Evolutionary conservation across 2,888 invertebrate genomes (phyloP), one percentile per base, ranked within the genome.

Genomic region (Rhyacophila evoluta): DNA sequence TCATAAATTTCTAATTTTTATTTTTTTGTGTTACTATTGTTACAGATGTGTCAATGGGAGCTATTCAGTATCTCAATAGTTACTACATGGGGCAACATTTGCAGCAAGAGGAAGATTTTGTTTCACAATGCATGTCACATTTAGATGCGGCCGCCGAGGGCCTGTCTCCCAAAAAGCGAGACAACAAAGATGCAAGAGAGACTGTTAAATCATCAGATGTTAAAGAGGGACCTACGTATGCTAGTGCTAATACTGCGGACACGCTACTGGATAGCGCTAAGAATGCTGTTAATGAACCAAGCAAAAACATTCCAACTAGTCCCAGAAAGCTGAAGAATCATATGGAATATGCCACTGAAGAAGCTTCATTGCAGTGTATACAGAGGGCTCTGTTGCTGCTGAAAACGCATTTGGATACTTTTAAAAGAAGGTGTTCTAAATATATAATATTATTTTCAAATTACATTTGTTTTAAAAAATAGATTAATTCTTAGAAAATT

Each of bases 31-130:
- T n/a, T n/a, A n/a, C n/a, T n/a, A n/a, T 81, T 84, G 29, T 19
- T 84, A 0, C 84, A 87, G 97, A 98, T 85, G 98, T 98, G 1
- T 97, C 97, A 82, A 94, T 97, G 93, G 95, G 97, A 1, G 97
- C 98, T 0, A 98, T 98, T 83, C 97, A 97, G 85, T 97, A 97
- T 86, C 91, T 98, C 77, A 98, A 98, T 86, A 94, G 95, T 85
- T 97, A 97, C 87, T 98, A 98, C 87, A 97, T 98, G 93, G 95
- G 96, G 5, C 95, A 97, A 81, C 95, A 96, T 85, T 86, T 98
- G 67, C 95, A 97, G 83, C 94, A 96, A 84, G 98, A 98, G 87
- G 95, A 95, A 79, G 97, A 98, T 85, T 98, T 98, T 86, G 95
- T 98, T 0, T 93, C 95, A 55, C 94, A 97, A 83, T 98, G 98